These are phyloP conservation scores for Distichodus sexfasciatus DNA, from an alignment of 2,797 vertebrate species.

Conservation along the genomic window DNA sequence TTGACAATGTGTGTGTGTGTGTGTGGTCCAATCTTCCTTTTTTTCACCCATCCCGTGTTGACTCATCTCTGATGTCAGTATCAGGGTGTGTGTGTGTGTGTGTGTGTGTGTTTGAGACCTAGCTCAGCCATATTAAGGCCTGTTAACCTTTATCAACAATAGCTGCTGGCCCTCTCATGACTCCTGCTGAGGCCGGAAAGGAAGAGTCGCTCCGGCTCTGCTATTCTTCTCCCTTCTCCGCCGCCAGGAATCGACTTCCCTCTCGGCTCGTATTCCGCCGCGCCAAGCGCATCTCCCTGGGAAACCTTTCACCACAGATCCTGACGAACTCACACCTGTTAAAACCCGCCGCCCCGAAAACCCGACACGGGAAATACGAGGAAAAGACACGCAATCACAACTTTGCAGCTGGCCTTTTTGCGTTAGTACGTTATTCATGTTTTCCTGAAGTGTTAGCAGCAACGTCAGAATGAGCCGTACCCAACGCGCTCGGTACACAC, in stretches of 20 bases:
- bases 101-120: conserved; percentile 50
- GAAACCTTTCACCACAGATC: conserved; percentile 50
- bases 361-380: no score
- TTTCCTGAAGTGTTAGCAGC: neutral
- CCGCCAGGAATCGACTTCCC: conserved; percentile 46
- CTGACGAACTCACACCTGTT: no score
- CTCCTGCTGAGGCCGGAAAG: conserved; percentile 61
- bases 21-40: no score
- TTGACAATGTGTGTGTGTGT: no score
- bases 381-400: neutral
- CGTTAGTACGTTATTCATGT: neutral
- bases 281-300: conserved; percentile 44
- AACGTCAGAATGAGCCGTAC: neutral
- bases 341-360: no score
- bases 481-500: conserved; percentile 14
- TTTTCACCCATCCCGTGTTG: conserved; percentile 20
- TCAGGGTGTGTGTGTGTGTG: conserved; percentile 28
- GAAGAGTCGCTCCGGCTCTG: conserved; percentile 61
- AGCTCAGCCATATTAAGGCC: conserved; percentile 61
- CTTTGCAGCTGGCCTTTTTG: neutral
- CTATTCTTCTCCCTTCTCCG: conserved; percentile 57
- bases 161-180: conserved; percentile 56
- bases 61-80: conserved; percentile 48
- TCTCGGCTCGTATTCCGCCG: conserved; percentile 32
- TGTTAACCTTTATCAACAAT: conserved; percentile 73